phyloP scores from a whole-genome alignment of 2,113 vertebrate species.

The Engraulis encrasicolus region DNA sequence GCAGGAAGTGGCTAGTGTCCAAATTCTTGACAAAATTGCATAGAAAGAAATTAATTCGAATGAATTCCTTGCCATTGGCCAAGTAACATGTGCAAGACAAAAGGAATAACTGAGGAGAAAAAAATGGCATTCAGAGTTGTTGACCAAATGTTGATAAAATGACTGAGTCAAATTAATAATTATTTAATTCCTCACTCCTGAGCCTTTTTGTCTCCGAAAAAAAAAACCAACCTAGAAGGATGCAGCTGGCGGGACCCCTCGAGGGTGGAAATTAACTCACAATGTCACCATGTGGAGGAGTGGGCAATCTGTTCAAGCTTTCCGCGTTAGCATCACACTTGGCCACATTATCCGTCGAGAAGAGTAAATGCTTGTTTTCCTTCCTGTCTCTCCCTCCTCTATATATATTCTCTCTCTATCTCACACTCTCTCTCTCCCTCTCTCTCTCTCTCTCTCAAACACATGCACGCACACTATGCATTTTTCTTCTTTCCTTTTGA shows the following conservation, averaged over 20 bases:
- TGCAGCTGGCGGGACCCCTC: neutral
- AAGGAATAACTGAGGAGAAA: no score
- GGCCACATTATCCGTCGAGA: neutral
- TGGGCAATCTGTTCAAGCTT: slow-evolving; percentile 7
- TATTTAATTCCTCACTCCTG: neutral
- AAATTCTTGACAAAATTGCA: neutral
- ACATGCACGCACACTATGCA: no score
- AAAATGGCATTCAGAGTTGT: no score
- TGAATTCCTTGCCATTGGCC: no score
- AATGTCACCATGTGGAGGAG: slow-evolving; percentile 11
- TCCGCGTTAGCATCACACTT: neutral
- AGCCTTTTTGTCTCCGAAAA: neutral
- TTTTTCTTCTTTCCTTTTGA: no score
- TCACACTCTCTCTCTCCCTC: neutral
- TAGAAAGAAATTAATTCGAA: no score
- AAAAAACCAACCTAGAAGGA: neutral
- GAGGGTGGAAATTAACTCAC: slow-evolving; percentile 3
- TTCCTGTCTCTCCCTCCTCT: neutral
- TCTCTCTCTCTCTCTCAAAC: no score
- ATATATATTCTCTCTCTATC: neutral
- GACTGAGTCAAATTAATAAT: neutral
- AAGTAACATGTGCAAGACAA: no score
- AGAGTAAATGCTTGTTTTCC: neutral
- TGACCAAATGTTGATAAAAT: no score
- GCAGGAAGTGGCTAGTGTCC: neutral